Evolutionary conservation across 1,140 invertebrate genomes (phyloP).

Genomic region (Pachyrhynchus sulphureomaculatus): DNA sequence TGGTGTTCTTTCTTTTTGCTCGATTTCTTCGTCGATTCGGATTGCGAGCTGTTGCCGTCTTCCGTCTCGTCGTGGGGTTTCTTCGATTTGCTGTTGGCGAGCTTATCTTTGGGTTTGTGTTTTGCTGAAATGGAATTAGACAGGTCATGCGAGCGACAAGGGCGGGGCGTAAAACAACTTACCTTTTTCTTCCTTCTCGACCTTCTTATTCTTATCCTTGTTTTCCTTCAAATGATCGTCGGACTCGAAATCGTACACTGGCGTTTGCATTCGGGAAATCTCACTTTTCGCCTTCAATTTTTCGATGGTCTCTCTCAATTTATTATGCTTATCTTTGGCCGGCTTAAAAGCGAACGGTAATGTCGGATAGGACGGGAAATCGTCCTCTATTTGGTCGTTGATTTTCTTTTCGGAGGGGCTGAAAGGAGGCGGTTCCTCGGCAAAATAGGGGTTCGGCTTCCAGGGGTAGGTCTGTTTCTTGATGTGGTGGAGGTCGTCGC

Average conservation of each 20-base stretch:
- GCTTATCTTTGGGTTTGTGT: not conserved
- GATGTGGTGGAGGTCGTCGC: not conserved
- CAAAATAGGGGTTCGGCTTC: not conserved
- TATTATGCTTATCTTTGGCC: conserved; percentile 59
- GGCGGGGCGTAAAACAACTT: conserved; percentile 29
- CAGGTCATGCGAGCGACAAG: too few relatives aligned
- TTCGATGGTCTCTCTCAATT: conserved; percentile 61
- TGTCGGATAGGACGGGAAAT: not conserved
- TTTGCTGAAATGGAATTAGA: not conserved
- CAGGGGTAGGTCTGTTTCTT: not conserved
- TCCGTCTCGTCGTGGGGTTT: not conserved
- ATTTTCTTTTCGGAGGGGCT: conserved; percentile 29
- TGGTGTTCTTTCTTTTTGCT: conserved; percentile 23
- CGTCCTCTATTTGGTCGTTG: conserved; percentile 10
- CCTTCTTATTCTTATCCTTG: conserved; percentile 44
- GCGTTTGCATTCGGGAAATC: conserved; percentile 43
- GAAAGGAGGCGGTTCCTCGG: conserved; percentile 28
- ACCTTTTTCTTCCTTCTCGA: conserved; percentile 35
- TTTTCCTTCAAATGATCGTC: conserved; percentile 39
- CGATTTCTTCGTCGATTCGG: conserved; percentile 8
- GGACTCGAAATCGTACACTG: conserved; percentile 31
- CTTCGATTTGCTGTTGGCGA: not conserved
- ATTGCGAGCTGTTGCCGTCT: not conserved
- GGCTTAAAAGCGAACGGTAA: conserved; percentile 45
- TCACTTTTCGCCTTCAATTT: conserved; percentile 66